Evolutionary conservation across 2,797 vertebrate species (phyloP).

Genomic region (Atherinosoma microstoma): DNA sequence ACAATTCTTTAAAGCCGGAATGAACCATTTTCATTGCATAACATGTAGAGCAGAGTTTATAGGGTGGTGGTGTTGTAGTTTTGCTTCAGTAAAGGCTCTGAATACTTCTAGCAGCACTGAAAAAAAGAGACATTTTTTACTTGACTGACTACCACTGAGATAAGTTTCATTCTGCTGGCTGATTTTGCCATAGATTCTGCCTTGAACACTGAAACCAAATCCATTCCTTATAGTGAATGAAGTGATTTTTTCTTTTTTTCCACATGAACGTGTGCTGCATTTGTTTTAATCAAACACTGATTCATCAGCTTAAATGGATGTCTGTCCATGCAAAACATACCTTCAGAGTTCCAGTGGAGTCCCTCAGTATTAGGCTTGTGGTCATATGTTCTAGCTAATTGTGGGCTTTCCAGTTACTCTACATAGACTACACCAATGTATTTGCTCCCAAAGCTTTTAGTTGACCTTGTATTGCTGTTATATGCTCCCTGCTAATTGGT

Average conservation of each 20-base stretch:
- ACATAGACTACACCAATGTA: too few relatives aligned
- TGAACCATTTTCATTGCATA: background rate
- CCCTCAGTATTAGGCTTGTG: background rate
- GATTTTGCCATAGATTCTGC: background rate
- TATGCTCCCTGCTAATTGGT: background rate
- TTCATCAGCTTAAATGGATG: too few relatives aligned
- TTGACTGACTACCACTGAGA: background rate
- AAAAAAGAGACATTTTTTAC: background rate
- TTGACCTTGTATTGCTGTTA: background rate
- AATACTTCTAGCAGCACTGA: background rate
- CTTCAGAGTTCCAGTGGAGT: too few relatives aligned
- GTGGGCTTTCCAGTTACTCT: too few relatives aligned
- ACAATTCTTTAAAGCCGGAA: too few relatives aligned
- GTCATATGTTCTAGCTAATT: background rate
- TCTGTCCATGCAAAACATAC: too few relatives aligned
- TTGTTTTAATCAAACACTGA: too few relatives aligned
- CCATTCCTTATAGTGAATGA: background rate
- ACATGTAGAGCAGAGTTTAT: background rate
- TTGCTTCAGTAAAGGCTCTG: background rate
- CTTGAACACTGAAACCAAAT: background rate
- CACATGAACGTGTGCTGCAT: too few relatives aligned
- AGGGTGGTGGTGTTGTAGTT: background rate
- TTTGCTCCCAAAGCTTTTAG: background rate
- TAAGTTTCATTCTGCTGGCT: too few relatives aligned
- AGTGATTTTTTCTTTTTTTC: too few relatives aligned